Evolutionary conservation across 2,888 invertebrate species (phyloP), one percentile per base, ranked within the genome.

Genomic region (Agrochola lychnidis): DNA sequence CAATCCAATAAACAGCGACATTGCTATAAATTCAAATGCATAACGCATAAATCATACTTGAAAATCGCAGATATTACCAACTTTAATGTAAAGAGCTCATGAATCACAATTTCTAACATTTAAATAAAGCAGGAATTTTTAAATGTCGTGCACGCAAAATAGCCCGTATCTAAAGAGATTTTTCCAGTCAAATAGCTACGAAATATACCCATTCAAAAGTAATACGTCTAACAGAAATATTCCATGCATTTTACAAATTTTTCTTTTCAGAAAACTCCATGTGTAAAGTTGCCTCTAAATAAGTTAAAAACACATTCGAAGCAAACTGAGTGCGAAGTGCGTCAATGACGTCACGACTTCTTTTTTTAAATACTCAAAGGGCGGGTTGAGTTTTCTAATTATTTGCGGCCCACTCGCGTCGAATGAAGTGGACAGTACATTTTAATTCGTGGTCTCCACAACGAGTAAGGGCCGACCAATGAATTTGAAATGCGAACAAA

Each of bases 371-470:
- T 69, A 40, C 72, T 73, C 73, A 80, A 81, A 80, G 82, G 81
- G 70, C 75, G 78, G 86, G 85, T 85, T 81, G 85, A 89, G 85
- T 87, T 89, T 89, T 88, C 88, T 89, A 89, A 89, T 90, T 90
- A 88, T 90, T 90, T 90, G 87, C 84, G 82, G 87, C 76, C 86
- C 87, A 85, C 89, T 89, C 66, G 75, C 45, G 42, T 73, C 14
- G 88, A 64, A 88, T 89, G 88, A 87, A 91, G 89, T 83, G 89
- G 88, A 89, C 89, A 89, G 88, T 87, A 87, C 83, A 87, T 87
- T 88, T 88, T 88, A 88, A 88, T 88, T 88, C 85, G 83, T 87
- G 85, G 85, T 87, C 73, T 86, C 78, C 76, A 70, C 82, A 78
- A 85, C 84, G 78, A 78, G 80, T 87, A 88, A 89, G 85, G 79